These are phyloP conservation scores for Riparia riparia DNA, from an alignment of 2,113 vertebrate species.

Conservation along the genomic window DNA sequence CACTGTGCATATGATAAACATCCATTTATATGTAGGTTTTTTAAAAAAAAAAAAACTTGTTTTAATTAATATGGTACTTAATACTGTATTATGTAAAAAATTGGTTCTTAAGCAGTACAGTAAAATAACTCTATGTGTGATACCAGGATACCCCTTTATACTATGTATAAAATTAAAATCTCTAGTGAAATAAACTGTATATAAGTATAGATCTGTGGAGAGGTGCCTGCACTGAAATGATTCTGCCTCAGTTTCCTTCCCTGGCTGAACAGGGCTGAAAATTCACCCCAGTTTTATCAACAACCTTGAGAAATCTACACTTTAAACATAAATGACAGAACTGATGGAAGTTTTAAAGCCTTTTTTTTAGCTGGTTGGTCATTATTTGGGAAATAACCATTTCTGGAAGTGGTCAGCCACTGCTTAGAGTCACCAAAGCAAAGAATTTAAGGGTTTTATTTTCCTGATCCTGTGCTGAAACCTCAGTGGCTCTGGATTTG, in stretches of 20 bases:
- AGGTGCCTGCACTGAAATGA: neutral
- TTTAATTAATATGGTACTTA: constrained; percentile 78
- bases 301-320: neutral
- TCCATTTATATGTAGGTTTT: constrained; percentile 71
- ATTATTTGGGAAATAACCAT: neutral
- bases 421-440: neutral
- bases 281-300: neutral
- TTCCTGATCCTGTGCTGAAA: neutral
- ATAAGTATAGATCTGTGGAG: constrained; percentile 56
- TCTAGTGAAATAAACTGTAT: constrained; percentile 83
- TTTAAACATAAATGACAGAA: neutral
- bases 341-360: neutral
- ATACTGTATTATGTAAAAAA: constrained; percentile 74
- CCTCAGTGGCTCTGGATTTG: neutral
- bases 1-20: constrained; percentile 76
- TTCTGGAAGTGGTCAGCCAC: neutral
- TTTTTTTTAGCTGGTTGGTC: neutral
- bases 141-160: constrained; percentile 76
- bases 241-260: neutral
- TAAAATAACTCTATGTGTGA: constrained; percentile 74
- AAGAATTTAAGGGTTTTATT: neutral
- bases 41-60: constrained; percentile 12
- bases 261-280: neutral
- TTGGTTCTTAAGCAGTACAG: constrained; percentile 72
- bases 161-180: constrained; percentile 80